Evolutionary conservation across 2,888 invertebrate genomes (phyloP), one percentile per base, ranked within the genome.

Genomic region (Pantelozetes paolii): DNA sequence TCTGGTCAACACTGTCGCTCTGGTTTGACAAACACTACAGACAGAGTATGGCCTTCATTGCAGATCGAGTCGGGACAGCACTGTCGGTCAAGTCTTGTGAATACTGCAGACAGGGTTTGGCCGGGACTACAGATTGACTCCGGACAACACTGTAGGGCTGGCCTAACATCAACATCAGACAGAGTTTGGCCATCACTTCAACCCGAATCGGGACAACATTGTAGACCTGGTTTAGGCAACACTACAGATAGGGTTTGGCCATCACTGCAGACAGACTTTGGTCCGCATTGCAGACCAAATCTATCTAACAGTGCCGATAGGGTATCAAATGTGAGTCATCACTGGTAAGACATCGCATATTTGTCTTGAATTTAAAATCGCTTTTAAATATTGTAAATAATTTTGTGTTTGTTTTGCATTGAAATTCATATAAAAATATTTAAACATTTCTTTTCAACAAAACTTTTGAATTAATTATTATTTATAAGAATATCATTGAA

Each of bases 11-110:
- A 59, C 32, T 59, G 59, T 9, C 30, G 59, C 1, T 18, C 59
- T 6, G 32, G 59, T 1, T 32, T 32, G 2, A 30, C 59, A 2
- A 59, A 30, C 18, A 5, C 59, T 23, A 9, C 28, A n/a, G 59
- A 59, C n/a, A 6, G 59, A 59, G 59, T 59, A 15, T 59, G 59
- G 59, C 59, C 59, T 2, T 30, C 30, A 18, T 59, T 59, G 30
- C 59, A 59, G 18, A 59, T 59, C 28, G 59, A 59, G 30, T 30
- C 32, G 1, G 30, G 59, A 18, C 59, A 59, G 32, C 59, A 59
- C 32, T 59, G 59, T n/a, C 59, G 59, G 11, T 32, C 59, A 6
- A 3, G 23, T 59, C 18, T 59, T 15, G 5, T 32, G 13, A 59
- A 59, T 18, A 15, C 18, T 15, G 30, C 59, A 30, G 59, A 59